Conservation (phyloP, 1,140 invertebrate species). For the Zaprionus ghesquierei region DNA sequence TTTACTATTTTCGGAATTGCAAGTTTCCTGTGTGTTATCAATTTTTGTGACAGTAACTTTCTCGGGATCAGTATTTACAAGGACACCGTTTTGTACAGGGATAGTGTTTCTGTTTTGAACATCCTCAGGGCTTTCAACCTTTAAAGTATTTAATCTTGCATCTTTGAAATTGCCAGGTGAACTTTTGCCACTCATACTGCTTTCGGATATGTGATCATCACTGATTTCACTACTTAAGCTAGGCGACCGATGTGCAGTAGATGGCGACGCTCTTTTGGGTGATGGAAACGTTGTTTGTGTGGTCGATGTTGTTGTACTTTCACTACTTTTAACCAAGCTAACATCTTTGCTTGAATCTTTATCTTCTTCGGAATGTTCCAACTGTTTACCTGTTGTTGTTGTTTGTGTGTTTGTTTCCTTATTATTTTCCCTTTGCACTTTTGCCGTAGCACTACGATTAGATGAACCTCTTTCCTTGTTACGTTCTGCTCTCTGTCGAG, state of each 20-base stretch:
- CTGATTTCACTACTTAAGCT: conserved; percentile 70
- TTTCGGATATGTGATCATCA: conserved; percentile 59
- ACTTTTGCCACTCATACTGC: conserved; percentile 71
- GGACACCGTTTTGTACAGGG: conserved; percentile 5
- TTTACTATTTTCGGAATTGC: conserved; percentile 1
- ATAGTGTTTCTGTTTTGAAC: conserved; percentile 23
- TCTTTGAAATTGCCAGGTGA: conserved; percentile 51
- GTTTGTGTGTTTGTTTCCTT: conserved; percentile 20
- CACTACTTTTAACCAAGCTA: conserved; percentile 27
- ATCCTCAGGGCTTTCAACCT: conserved; percentile 32
- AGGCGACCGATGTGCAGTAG: conserved; percentile 48
- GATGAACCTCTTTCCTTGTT: conserved; percentile 37
- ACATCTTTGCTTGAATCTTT: conserved; percentile 3
- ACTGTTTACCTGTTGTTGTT: background rate
- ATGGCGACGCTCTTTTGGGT: conserved; percentile 33
- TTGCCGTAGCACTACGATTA: conserved; percentile 13
- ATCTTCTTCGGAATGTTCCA: conserved; percentile 37
- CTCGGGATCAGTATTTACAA: conserved; percentile 16
- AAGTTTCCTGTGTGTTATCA: conserved; percentile 11
- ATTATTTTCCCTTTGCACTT: conserved; percentile 44
- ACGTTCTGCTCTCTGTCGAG: conserved; percentile 38
- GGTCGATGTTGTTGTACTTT: conserved; percentile 26
- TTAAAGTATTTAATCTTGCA: conserved; percentile 36
- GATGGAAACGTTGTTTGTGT: conserved; percentile 33
- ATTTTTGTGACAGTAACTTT: background rate